Evolutionary conservation across 2,113 vertebrate genomes (phyloP), one percentile per base, ranked within the genome.

Genomic region (Terrapene triunguis): DNA sequence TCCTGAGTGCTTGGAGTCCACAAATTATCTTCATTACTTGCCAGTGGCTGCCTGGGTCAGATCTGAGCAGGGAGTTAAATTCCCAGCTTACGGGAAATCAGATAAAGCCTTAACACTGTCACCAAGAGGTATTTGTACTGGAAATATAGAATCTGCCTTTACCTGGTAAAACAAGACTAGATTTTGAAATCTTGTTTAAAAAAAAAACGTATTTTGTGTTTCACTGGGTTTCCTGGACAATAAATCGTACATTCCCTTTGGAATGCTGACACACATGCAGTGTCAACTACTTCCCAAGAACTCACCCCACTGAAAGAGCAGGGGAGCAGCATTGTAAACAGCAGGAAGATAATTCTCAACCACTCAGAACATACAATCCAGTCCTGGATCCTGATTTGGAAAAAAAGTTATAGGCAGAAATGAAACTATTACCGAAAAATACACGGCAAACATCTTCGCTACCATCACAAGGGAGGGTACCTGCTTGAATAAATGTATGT

Each of bases 241-340:
- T 74, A 94, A 94, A 76, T 93, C 57, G n/a, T 29, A 11, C 1
- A 69, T 38, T 51, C 80, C 0, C 1, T 54, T 90, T 94, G 87
- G 78, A 95, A 95, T 19, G 29, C 82, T 29, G 76, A 93, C 90
- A n/a, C 80, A 44, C 44, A 80, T 4, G 55, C 78, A 74, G 24
- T 93, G 90, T 95, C 90, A 94, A 93, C 92, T 78, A 94, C 80
- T 78, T 93, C 85, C 90, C 93, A 87, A 82, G 96, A 97, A 97
- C 78, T 86, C 87, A 82, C 7, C 48, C 51, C 94, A 93, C 86
- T 0, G 17, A 89, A 90, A 88, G 87, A 96, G 89, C 57, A 96
- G 96, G 89, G 85, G 53, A 78, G 85, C 74, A 0, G 2, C 91
- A 91, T 91, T 90, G 91, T 82, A 84, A 95, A 59, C 95, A 95